phyloP scores from a whole-genome alignment of 1,140 invertebrate genomes.

The Hypothenemus hampei region DNA sequence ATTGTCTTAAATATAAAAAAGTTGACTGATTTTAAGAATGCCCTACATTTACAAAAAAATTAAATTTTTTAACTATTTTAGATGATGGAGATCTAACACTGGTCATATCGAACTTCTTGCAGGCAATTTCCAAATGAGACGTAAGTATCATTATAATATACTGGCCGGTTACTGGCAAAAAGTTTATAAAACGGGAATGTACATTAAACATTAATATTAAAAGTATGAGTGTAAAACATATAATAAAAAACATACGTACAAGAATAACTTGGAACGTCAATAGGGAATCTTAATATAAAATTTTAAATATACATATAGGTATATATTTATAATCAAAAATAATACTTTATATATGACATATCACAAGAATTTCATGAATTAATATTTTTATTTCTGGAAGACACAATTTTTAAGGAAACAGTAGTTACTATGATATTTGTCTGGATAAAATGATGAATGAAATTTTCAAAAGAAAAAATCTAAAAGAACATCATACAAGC shows the following conservation, averaged over 20 bases:
- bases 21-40: slow-evolving; percentile 7
- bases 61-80: not conserved
- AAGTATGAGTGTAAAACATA: no score
- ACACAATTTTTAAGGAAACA: not conserved
- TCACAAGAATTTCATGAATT: no score
- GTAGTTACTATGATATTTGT: not conserved
- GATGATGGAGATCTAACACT: not conserved
- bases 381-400: no score
- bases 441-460: not conserved
- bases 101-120: not conserved
- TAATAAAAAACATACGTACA: no score
- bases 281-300: no score
- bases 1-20: slow-evolving; percentile 4
- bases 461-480: not conserved
- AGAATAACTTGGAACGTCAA: no score
- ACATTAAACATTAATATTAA: no score
- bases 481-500: not conserved
- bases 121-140: not conserved
- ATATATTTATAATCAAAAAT: no score
- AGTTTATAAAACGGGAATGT: not conserved
- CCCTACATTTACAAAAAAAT: not conserved
- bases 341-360: no score
- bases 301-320: no score
- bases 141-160: not conserved
- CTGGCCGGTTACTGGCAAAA: not conserved